Conservation (phyloP, 2,797 vertebrate genomes). For the Rousettus madagascariensis region DNA sequence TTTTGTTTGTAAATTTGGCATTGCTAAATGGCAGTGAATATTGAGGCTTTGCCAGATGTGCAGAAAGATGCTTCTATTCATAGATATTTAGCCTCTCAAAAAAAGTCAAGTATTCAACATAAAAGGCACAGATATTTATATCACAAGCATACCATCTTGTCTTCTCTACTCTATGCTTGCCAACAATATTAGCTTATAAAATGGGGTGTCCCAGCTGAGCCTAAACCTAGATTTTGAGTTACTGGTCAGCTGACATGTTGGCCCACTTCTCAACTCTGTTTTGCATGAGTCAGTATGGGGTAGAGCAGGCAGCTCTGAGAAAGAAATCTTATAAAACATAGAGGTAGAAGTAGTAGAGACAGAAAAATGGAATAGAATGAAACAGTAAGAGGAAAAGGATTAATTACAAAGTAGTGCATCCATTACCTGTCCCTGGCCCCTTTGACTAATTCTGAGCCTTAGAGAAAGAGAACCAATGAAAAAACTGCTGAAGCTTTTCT, state of each 20-base stretch:
- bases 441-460: neutral
- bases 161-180: neutral
- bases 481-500: neutral
- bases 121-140: neutral
- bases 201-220: neutral
- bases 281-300: neutral
- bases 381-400: neutral
- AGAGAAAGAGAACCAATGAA: neutral
- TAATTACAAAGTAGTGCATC: neutral
- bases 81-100: neutral
- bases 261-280: neutral
- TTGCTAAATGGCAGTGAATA: conserved; percentile 37
- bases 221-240: neutral
- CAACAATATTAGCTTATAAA: neutral
- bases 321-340: neutral
- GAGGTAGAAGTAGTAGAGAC: neutral
- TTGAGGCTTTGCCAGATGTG: conserved; percentile 18
- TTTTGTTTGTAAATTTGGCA: conserved; percentile 48
- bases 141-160: neutral
- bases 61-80: conserved; percentile 30
- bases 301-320: neutral
- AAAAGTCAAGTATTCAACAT: neutral
- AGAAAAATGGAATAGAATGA: neutral
- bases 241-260: neutral
- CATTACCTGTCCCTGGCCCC: neutral